Evolutionary conservation across 2,888 invertebrate species (phyloP), one percentile per base, ranked within the genome.

Genomic region (Lamellibrachia satsuma): DNA sequence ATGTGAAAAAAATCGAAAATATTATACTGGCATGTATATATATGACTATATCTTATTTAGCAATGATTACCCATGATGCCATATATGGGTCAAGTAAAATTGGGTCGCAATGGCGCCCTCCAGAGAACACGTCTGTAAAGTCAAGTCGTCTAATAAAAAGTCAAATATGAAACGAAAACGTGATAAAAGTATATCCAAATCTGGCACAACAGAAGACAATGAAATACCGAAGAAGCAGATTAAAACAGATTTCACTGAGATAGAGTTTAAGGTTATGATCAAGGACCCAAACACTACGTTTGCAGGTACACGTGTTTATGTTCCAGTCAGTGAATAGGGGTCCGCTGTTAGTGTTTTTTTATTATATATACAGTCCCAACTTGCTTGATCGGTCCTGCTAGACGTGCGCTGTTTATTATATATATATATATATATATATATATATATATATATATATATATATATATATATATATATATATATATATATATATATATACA

Each of bases 91-190:
- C 75, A 75, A 22, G 75, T 75, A 4, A 75, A 75, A 75, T 75
- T 75, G 75, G 22, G 75, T 75, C 75, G 75, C 75, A 75, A 75
- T 75, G 75, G 75, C 75, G 75, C 75, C 75, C 75, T 75, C 75
- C 75, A 75, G 75, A 75, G 75, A 75, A 75, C 11, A 75, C 6
- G 22, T n/a, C 1, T 22, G 75, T 75, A n/a, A 3, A 75, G 75
- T 75, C 75, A n/a, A 75, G 75, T 75, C 75, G 75, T 75, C 75
- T 75, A 4, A 75, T 75, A 15, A 75, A 75, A 75, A 75, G 22
- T 75, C 75, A 11, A 75, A 75, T 6, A 75, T 75, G 75, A 75
- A 75, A 75, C 15, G 75, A 75, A 75, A 75, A n/a, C 75, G 75
- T n/a, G 22, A 75, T 75, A 75, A 6, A 75, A 75, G 75, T 75